phyloP scores from a whole-genome alignment of 2,113 vertebrate species.

The Vicugna pacos region DNA sequence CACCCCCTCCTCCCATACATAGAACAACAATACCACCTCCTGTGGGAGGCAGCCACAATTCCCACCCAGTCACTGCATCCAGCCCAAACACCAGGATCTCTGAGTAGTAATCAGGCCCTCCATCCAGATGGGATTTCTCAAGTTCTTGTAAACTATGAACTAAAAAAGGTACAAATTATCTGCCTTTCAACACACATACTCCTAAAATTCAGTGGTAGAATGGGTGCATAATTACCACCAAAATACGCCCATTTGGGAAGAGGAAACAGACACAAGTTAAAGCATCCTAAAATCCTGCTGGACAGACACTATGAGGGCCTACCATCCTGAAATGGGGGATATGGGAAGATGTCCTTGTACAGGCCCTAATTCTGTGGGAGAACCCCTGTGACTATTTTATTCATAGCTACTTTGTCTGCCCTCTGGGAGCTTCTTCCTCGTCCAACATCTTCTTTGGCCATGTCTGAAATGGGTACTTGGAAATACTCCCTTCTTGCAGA shows the following conservation, averaged over 20 bases:
- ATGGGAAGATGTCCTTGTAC: background rate
- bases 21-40: background rate
- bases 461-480: background rate
- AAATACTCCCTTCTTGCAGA: background rate
- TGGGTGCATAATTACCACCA: background rate
- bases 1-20: background rate
- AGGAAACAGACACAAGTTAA: constrained; percentile 1
- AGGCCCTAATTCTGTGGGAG: background rate
- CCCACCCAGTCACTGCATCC: background rate
- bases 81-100: background rate
- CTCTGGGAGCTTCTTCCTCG: background rate
- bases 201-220: background rate
- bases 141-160: background rate
- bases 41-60: background rate
- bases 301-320: background rate
- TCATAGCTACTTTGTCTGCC: background rate
- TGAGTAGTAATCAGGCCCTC: background rate
- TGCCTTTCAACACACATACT: background rate
- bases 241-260: background rate
- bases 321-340: background rate
- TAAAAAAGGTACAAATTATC: background rate
- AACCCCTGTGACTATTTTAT: background rate
- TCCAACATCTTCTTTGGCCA: background rate
- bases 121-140: background rate
- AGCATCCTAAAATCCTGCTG: background rate